Evolutionary conservation across 2,888 invertebrate genomes (phyloP).

Genomic region (Torymus texanus): DNA sequence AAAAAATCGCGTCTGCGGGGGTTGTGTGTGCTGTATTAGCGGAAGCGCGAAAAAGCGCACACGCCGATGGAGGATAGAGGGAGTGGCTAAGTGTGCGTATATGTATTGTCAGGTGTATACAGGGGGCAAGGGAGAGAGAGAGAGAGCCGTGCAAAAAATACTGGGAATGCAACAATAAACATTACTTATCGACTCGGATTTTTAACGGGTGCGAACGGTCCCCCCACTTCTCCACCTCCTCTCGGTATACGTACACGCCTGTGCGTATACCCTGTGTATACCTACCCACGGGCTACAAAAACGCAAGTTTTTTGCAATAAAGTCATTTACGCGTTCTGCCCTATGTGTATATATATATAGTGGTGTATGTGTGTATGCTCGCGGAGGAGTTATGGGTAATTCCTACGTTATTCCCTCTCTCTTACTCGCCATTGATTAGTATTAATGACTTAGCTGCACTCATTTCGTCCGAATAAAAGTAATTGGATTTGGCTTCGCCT

Average conservation of each 20-base stretch:
- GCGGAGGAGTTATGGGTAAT: conserved; percentile 74
- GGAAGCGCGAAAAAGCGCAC: conserved; percentile 35
- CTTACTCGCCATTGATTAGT: conserved; percentile 72
- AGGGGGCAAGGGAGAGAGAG: conserved; percentile 1
- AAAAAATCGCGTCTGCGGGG: conserved; percentile 52
- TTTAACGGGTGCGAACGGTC: conserved; percentile 67
- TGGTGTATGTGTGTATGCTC: conserved; percentile 36
- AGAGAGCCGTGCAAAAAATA: conserved; percentile 44
- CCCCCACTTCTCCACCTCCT: conserved; percentile 34
- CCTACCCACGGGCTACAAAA: conserved; percentile 60
- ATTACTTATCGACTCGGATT: conserved; percentile 74
- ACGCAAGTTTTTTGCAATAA: conserved; percentile 74
- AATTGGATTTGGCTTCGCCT: conserved; percentile 75
- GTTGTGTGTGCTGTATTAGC: conserved; percentile 25
- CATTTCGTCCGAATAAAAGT: conserved; percentile 76
- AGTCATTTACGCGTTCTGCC: conserved; percentile 72
- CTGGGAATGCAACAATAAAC: conserved; percentile 74
- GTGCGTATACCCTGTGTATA: too few species aligned
- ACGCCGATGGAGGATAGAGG: background rate
- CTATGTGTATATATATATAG: too few species aligned
- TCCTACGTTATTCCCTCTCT: conserved; percentile 65
- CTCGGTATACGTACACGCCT: background rate
- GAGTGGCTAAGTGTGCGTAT: background rate
- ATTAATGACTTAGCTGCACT: conserved; percentile 76
- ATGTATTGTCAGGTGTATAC: conserved; percentile 40